These are phyloP conservation scores for Notarius lentiginosus DNA, from an alignment of 2,113 vertebrate species.

Conservation along the genomic window DNA sequence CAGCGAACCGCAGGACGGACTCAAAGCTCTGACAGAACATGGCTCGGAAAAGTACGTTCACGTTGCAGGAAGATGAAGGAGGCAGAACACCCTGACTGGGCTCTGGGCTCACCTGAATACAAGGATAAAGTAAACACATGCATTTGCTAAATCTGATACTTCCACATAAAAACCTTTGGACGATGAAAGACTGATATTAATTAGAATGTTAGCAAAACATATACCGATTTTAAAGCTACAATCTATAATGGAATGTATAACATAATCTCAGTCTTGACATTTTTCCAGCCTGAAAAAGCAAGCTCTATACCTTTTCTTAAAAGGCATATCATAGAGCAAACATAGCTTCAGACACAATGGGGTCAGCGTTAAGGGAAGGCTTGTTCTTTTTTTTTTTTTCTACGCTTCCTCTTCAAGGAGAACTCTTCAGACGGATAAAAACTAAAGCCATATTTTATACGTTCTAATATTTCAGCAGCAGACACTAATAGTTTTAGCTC, in stretches of 20 bases:
- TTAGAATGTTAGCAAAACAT: neutral
- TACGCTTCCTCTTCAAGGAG: too few species aligned
- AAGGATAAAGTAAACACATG: neutral
- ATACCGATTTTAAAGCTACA: neutral
- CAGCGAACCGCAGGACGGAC: conserved; percentile 78
- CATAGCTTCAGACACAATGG: too few species aligned
- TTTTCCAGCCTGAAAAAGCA: too few species aligned
- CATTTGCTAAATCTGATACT: neutral
- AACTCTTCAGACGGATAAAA: too few species aligned
- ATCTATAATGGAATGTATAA: neutral
- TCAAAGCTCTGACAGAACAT: conserved; percentile 73
- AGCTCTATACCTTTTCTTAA: too few species aligned
- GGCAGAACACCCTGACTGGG: conserved; percentile 76
- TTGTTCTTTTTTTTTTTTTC: too few species aligned
- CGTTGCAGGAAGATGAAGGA: conserved; percentile 69
- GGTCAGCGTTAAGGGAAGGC: too few species aligned
- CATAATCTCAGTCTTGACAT: neutral
- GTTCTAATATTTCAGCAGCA: too few species aligned
- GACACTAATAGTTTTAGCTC: too few species aligned
- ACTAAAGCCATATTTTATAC: too few species aligned
- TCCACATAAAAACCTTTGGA: neutral
- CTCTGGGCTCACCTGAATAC: conserved; percentile 69
- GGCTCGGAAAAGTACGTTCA: conserved; percentile 76
- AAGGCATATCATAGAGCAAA: too few species aligned
- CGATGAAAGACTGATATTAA: neutral